phyloP scores from a whole-genome alignment of 2,797 vertebrate genomes.

The Cheirogaleus major region DNA sequence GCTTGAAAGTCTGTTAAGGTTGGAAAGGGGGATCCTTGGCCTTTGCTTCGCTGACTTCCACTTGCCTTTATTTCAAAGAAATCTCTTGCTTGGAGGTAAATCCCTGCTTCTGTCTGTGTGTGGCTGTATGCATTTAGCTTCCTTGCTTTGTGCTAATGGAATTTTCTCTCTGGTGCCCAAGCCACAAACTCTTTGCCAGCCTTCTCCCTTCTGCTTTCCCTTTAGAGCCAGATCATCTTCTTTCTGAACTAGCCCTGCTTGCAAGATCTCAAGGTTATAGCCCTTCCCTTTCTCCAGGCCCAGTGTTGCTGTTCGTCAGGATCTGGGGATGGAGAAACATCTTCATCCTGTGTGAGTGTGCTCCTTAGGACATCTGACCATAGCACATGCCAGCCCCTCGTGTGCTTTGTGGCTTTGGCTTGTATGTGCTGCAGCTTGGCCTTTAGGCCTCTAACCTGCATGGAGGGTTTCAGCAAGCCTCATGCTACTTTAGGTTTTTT shows the following conservation, averaged over 20 bases:
- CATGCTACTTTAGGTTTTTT: not conserved
- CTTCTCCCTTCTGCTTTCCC: slow-evolving; percentile 24
- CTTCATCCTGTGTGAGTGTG: not conserved
- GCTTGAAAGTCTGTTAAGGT: not conserved
- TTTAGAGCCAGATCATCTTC: slow-evolving; percentile 31
- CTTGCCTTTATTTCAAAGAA: slow-evolving; percentile 62
- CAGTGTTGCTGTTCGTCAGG: not conserved
- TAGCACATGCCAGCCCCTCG: not conserved
- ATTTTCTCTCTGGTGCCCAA: not conserved
- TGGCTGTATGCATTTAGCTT: not conserved
- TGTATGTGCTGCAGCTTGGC: not conserved
- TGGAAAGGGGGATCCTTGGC: slow-evolving; percentile 59
- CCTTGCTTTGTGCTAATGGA: slow-evolving; percentile 56
- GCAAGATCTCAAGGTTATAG: not conserved
- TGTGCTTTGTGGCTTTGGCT: slow-evolving; percentile 20
- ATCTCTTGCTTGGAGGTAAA: slow-evolving; percentile 61
- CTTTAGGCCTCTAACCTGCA: slow-evolving; percentile 21
- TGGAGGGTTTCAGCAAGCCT: not conserved
- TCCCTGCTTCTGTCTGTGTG: slow-evolving; percentile 54
- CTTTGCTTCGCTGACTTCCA: slow-evolving; percentile 62
- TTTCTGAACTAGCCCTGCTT: slow-evolving; percentile 27
- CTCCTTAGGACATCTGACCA: not conserved
- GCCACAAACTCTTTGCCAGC: not conserved
- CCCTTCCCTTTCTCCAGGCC: not conserved
- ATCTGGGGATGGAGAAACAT: not conserved